These are phyloP conservation scores for Pseudopipra pipra DNA, from an alignment of 2,113 vertebrate genomes.

Conservation along the genomic window DNA sequence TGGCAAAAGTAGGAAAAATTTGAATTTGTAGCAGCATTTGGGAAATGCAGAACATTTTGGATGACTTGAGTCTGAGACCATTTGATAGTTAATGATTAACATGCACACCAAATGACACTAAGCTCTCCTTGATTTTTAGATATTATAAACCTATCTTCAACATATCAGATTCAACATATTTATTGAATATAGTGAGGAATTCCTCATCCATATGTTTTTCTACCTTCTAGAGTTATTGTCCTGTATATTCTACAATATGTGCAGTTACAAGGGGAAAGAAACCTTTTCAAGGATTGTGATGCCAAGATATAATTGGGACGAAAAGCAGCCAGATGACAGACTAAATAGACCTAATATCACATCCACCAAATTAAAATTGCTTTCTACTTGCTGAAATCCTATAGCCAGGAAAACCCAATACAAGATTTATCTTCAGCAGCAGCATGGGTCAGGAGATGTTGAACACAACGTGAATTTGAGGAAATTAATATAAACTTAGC, in stretches of 20 bases:
- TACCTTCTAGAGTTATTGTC: background rate
- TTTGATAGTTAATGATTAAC: background rate
- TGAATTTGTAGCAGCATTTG: background rate
- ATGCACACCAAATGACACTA: background rate
- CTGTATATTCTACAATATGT: background rate
- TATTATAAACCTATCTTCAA: background rate
- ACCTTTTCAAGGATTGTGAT: background rate
- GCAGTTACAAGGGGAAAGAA: background rate
- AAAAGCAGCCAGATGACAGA: background rate
- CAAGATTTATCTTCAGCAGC: background rate
- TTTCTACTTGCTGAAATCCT: background rate
- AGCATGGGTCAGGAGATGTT: background rate
- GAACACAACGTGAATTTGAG: background rate
- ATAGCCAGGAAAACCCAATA: background rate
- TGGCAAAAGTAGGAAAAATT: background rate
- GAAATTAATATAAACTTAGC: background rate
- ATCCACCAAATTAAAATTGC: background rate
- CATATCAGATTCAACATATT: background rate
- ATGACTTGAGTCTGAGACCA: background rate
- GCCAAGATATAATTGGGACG: background rate
- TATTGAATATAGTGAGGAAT: background rate
- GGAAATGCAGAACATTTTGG: background rate
- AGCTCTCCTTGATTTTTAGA: background rate
- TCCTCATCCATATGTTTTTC: background rate
- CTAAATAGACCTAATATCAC: background rate